Percentiles rank a stretch among this genome's conserved stretches.
These are phyloP conservation scores for Plagiodera versicolora DNA, from an alignment of 2,888 invertebrate species.

Conservation along the genomic window DNA sequence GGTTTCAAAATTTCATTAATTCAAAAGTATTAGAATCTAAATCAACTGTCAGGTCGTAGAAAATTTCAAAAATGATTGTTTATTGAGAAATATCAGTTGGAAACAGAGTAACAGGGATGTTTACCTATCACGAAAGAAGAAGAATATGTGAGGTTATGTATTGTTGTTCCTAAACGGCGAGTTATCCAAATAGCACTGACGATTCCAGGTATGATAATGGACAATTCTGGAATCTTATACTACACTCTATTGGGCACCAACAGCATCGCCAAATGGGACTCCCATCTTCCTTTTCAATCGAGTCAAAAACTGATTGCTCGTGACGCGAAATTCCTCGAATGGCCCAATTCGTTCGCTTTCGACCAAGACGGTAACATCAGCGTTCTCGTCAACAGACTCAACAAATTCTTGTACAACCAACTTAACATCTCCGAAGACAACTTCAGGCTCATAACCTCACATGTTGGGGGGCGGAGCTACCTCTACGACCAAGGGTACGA, in stretches of 20 bases:
- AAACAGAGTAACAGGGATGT: too few relatives aligned
- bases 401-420: slow-evolving; percentile 65
- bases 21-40: too few relatives aligned
- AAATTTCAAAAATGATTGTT: too few relatives aligned
- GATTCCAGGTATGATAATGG: slow-evolving; percentile 76
- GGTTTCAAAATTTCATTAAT: too few relatives aligned
- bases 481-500: slow-evolving; percentile 56
- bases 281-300: slow-evolving; percentile 59
- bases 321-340: slow-evolving; percentile 69
- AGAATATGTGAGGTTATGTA: background rate
- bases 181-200: too few relatives aligned
- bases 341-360: slow-evolving; percentile 73
- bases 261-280: slow-evolving; percentile 73
- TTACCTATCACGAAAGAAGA: too few relatives aligned
- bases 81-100: too few relatives aligned
- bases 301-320: slow-evolving; percentile 68
- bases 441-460: slow-evolving; percentile 67
- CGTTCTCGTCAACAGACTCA: slow-evolving; percentile 69
- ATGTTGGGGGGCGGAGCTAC: slow-evolving; percentile 66
- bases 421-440: slow-evolving; percentile 64
- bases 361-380: slow-evolving; percentile 68
- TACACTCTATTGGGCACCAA: slow-evolving; percentile 70
- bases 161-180: too few relatives aligned
- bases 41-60: too few relatives aligned
- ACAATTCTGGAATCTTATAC: slow-evolving; percentile 68